Percentiles rank a stretch among this genome's conserved stretches.
These are phyloP conservation scores for Leucoraja ocellata DNA, from an alignment of 2,797 vertebrate genomes.

Conservation along the genomic window DNA sequence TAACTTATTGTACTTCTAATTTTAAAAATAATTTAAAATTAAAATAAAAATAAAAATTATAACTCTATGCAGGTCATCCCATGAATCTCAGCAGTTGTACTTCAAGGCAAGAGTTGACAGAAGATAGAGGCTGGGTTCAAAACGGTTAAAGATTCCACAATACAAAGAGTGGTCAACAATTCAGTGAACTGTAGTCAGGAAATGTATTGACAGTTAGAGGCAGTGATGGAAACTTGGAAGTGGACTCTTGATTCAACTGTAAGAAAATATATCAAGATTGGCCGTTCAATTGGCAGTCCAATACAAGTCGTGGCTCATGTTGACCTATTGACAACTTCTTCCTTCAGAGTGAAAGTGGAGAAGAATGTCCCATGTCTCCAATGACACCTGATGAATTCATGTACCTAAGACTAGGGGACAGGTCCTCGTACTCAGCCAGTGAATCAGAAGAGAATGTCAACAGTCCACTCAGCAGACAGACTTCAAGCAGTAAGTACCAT, in stretches of 20 bases:
- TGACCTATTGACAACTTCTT: neutral
- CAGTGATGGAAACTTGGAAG: neutral
- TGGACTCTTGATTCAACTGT: neutral
- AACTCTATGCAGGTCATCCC: neutral
- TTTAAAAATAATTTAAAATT: too few species aligned
- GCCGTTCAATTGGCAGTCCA: neutral
- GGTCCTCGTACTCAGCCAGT: slow-evolving; percentile 63
- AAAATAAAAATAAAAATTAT: neutral
- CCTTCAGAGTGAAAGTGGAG: slow-evolving; percentile 59
- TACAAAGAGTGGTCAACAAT: neutral
- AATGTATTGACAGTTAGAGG: neutral
- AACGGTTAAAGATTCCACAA: neutral
- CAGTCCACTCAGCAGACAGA: slow-evolving; percentile 58
- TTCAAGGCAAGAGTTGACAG: neutral
- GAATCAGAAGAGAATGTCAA: slow-evolving; percentile 66
- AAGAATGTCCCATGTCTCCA: slow-evolving; percentile 65
- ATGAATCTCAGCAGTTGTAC: neutral
- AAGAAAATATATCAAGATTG: neutral
- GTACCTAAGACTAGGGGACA: slow-evolving; percentile 63
- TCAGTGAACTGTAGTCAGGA: neutral
- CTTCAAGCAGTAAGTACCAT: slow-evolving; percentile 69
- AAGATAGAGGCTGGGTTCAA: neutral
- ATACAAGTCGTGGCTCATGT: neutral
- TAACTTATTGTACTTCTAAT: too few species aligned
- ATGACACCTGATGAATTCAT: slow-evolving; percentile 54